These are phyloP conservation scores for Margaritifera margaritifera DNA, from an alignment of 2,888 invertebrate species.

Conservation along the genomic window DNA sequence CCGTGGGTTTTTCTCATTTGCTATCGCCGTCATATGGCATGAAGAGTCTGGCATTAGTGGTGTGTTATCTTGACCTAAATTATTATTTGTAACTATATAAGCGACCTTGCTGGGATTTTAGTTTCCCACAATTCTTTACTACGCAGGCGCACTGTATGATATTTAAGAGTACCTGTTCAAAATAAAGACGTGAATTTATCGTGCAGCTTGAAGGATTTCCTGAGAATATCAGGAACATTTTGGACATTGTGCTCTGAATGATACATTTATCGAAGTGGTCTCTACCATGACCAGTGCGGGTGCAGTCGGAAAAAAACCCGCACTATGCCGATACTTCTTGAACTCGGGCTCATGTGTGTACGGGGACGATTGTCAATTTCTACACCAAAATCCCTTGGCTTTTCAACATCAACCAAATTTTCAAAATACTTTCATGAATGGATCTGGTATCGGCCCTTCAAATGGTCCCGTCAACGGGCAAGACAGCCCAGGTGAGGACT, in stretches of 20 bases:
- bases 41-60: no score
- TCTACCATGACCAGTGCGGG: conserved; percentile 57
- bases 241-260: no score
- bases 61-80: no score
- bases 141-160: conserved; percentile 42
- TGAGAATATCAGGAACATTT: no score
- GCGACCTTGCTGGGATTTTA: not conserved
- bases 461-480: conserved; percentile 39
- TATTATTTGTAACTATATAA: no score
- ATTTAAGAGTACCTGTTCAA: conserved; percentile 39
- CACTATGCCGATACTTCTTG: conserved; percentile 61
- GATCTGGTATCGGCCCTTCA: conserved; percentile 6
- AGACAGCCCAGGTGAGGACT: conserved; percentile 46
- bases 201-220: no score
- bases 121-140: conserved; percentile 35
- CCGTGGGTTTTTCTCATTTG: no score
- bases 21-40: no score
- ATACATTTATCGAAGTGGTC: no score
- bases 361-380: conserved; percentile 63
- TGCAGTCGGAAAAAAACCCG: conserved; percentile 53
- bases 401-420: conserved; percentile 31
- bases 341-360: conserved; percentile 58
- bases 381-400: conserved; percentile 54
- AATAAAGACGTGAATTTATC: conserved; percentile 13
- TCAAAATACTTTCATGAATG: no score